Base-by-base conservation (phyloP, 1,140 invertebrate species). In the Leptopilina boulardi region DNA sequence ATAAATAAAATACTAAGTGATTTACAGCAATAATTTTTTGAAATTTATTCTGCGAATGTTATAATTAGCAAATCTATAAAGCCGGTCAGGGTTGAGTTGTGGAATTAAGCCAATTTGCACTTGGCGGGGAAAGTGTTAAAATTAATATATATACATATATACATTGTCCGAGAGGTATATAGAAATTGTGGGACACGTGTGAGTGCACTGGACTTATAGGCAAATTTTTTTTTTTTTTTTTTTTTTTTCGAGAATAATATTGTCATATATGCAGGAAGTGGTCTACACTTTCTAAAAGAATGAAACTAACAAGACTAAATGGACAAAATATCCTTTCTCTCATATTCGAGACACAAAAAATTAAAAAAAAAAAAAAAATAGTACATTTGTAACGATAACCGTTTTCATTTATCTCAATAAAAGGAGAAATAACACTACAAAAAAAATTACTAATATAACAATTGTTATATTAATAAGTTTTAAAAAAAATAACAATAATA, bases 41-140 rank as follows among this genome's bases (percentile, higher is more conserved):
- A 19, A 54, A 54, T 19, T 59, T 23, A 23, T 23, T 23, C 3
- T 23, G 21, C 8, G 11, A 59, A 19, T 23, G 54, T 23, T 59
- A 56, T 23, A 59, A 59, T 59, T 59, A 59, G 54, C 54, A 11
- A 19, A 59, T 2, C 8, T 19, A 30, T 30, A 19, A 59, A 59
- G 54, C 54, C 54, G 54, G 54, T 59, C 54, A 59, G 54, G 54
- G 54, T 59, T 59, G 54, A 23, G 19, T 59, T 59, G 54, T 21
- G 54, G 21, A 59, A 19, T 59, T 59, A 59, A 19, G 54, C 54
- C 23, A 59, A 59, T 59, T 59, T 59, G 4, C 54, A 59, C 18
- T 23, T 19, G 21, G 19, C 18, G 18, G 54, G 10, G 54, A 59
- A 23, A 59, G 10, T 59, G 54, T 59, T 23, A 8, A 23, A 23